These are phyloP conservation scores for Thomomys bottae DNA, from an alignment of 2,113 vertebrate species.

Conservation along the genomic window DNA sequence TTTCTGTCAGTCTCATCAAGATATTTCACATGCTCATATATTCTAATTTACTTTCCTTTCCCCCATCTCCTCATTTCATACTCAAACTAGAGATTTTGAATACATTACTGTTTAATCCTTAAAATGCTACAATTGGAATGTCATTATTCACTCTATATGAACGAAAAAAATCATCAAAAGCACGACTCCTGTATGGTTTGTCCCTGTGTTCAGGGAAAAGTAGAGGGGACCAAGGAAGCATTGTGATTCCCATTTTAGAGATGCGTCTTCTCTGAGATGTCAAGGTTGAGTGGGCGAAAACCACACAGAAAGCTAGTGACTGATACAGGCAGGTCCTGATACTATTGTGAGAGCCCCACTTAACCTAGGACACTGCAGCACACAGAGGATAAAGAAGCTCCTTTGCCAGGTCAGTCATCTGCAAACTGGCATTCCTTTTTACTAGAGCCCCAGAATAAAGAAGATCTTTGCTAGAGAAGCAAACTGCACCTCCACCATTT, in stretches of 20 bases:
- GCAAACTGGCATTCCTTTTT: background rate
- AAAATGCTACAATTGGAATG: background rate
- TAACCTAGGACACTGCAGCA: background rate
- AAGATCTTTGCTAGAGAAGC: background rate
- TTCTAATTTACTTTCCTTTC: too few relatives aligned
- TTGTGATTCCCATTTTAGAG: background rate
- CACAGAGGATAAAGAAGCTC: background rate
- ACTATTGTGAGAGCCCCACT: background rate
- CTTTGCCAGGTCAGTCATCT: background rate
- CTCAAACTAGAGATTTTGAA: background rate
- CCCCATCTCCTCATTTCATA: too few relatives aligned
- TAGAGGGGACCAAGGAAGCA: too few relatives aligned
- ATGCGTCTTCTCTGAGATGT: background rate
- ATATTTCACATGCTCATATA: too few relatives aligned
- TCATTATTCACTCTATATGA: background rate
- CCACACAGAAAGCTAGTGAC: background rate
- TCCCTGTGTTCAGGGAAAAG: background rate
- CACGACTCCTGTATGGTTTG: background rate
- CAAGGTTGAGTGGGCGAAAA: background rate
- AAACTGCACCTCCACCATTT: background rate
- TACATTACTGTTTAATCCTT: background rate
- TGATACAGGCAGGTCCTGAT: background rate
- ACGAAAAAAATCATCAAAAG: background rate
- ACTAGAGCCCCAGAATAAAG: background rate
- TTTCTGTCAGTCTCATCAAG: too few relatives aligned